Evolutionary conservation across 2,888 invertebrate genomes (phyloP).

Genomic region (Orthosia gracilis): DNA sequence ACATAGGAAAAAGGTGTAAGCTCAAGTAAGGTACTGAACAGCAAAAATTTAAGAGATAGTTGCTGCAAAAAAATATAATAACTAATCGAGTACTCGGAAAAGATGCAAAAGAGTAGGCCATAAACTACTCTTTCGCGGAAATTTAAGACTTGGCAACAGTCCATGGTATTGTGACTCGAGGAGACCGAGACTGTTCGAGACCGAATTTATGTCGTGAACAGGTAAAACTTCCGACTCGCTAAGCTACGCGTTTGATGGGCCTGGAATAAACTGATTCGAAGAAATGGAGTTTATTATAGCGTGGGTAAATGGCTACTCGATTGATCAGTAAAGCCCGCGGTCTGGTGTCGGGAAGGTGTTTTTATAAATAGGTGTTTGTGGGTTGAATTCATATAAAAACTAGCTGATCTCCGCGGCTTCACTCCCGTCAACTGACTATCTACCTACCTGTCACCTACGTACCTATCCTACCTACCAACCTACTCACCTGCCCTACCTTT

Average conservation of each 20-base stretch:
- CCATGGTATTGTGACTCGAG: slow-evolving; percentile 45
- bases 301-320: not conserved
- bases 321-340: not conserved
- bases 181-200: not conserved
- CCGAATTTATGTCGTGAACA: slow-evolving; percentile 44
- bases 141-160: slow-evolving; percentile 51
- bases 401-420: too few relatives aligned
- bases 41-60: slow-evolving; percentile 22
- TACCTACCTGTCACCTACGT: too few relatives aligned
- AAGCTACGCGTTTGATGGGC: slow-evolving; percentile 18
- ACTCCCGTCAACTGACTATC: too few relatives aligned
- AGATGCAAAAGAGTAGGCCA: slow-evolving; percentile 30
- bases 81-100: slow-evolving; percentile 37
- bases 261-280: slow-evolving; percentile 37
- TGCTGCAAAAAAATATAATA: slow-evolving; percentile 42
- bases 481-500: too few relatives aligned
- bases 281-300: slow-evolving; percentile 27
- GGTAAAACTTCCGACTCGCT: slow-evolving; percentile 59
- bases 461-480: too few relatives aligned
- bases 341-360: not conserved
- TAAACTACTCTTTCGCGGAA: slow-evolving; percentile 54
- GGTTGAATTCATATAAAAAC: too few relatives aligned
- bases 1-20: too few relatives aligned
- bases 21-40: not conserved
- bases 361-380: not conserved